Percentiles rank a stretch among this genome's conserved stretches.
Conservation (phyloP, 2,888 invertebrate species). For the Ochropleura plecta region DNA sequence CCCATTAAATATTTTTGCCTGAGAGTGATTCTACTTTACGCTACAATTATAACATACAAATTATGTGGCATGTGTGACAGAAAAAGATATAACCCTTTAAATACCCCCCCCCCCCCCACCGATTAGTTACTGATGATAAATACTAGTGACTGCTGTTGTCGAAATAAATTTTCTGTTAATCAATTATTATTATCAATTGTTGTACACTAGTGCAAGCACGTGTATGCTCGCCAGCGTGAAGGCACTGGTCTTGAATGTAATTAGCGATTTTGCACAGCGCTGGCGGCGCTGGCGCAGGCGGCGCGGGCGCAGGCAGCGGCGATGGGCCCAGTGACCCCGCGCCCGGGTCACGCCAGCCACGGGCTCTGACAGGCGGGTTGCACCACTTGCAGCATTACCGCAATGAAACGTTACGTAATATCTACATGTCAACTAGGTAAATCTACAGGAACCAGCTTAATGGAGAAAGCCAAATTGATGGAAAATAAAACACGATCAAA, state of each 20-base stretch:
- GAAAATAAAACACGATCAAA: slow-evolving; percentile 28
- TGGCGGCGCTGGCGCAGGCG: slow-evolving; percentile 69
- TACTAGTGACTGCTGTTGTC: background rate
- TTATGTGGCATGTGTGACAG: too few relatives aligned
- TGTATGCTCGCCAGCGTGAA: slow-evolving; percentile 65
- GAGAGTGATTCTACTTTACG: too few relatives aligned
- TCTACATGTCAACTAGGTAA: slow-evolving; percentile 4
- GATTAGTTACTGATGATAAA: background rate
- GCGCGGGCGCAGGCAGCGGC: slow-evolving; percentile 66
- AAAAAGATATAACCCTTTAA: too few relatives aligned
- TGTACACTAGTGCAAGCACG: slow-evolving; percentile 64
- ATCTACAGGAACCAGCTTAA: background rate
- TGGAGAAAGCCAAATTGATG: slow-evolving; percentile 1
- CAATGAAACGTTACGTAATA: slow-evolving; percentile 58
- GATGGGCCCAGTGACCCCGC: slow-evolving; percentile 75
- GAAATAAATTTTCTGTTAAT: background rate
- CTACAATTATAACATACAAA: too few relatives aligned
- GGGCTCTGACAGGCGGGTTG: slow-evolving; percentile 72
- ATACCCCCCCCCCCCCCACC: too few relatives aligned
- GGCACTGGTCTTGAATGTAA: slow-evolving; percentile 79
- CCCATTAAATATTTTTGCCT: too few relatives aligned
- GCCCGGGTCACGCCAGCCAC: slow-evolving; percentile 72
- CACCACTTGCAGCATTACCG: slow-evolving; percentile 71
- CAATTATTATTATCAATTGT: slow-evolving; percentile 34
- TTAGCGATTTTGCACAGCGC: slow-evolving; percentile 87